These are phyloP conservation scores for Eleutherodactylus coqui DNA, from an alignment of 2,797 vertebrate species.

Conservation along the genomic window DNA sequence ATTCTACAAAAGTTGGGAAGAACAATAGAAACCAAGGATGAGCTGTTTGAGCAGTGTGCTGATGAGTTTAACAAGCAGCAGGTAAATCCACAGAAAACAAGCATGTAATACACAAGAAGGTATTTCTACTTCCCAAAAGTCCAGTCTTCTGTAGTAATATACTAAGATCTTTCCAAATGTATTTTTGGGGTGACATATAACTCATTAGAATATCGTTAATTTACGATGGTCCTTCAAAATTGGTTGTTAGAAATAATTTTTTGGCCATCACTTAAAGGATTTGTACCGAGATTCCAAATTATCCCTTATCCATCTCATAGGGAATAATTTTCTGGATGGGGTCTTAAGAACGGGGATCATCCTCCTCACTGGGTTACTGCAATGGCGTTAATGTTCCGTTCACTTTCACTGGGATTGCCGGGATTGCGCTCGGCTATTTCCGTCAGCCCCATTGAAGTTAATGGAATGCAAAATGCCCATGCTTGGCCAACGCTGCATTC, in stretches of 20 bases:
- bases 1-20: conserved; percentile 92
- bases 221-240: background rate
- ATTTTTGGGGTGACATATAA: background rate
- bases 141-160: background rate
- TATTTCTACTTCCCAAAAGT: background rate
- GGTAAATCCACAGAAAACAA: conserved; percentile 72
- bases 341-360: no score
- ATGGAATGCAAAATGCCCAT: no score
- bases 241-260: background rate
- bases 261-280: background rate
- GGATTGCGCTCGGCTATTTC: no score
- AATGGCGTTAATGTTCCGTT: no score
- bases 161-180: background rate
- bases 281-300: no score
- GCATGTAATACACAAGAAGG: background rate
- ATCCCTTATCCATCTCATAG: no score
- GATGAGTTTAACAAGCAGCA: conserved; percentile 86
- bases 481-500: no score
- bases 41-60: conserved; percentile 83
- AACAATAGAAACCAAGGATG: conserved; percentile 88
- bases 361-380: no score
- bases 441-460: no score
- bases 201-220: background rate
- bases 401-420: no score
- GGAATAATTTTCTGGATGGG: no score